Conservation (phyloP, 2,888 invertebrate species). For the Torymus auratus region DNA sequence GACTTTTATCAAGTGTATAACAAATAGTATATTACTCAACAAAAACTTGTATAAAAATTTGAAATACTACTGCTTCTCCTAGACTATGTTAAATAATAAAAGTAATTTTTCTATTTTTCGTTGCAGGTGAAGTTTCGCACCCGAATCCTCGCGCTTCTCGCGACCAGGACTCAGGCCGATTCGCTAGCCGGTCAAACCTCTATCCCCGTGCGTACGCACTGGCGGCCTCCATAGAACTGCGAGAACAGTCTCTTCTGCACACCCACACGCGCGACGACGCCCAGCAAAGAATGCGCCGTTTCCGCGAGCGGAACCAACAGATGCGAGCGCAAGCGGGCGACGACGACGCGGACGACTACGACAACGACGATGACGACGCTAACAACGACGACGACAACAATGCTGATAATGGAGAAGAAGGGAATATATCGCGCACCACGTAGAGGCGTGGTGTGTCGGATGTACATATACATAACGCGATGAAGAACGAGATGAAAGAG, state of each 20-base stretch:
- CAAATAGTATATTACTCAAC: too few relatives aligned
- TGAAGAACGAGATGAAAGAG: neutral
- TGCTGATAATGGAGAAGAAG: neutral
- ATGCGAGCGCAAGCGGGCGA: neutral
- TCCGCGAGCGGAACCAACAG: constrained; percentile 5
- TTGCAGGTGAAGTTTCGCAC: constrained; percentile 59
- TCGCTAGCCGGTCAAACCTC: constrained; percentile 19
- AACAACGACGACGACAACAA: neutral
- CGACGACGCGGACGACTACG: neutral
- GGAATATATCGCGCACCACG: neutral
- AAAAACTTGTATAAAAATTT: too few relatives aligned
- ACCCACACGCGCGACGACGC: too few relatives aligned
- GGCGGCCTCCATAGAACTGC: too few relatives aligned
- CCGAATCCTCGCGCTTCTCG: constrained; percentile 58
- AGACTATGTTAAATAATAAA: too few relatives aligned
- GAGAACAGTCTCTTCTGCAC: too few relatives aligned
- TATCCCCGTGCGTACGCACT: too few relatives aligned
- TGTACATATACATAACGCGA: constrained; percentile 37
- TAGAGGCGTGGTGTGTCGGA: constrained; percentile 21
- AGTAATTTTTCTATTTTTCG: neutral
- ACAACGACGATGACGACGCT: neutral
- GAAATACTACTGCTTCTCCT: too few relatives aligned
- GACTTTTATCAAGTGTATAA: too few relatives aligned
- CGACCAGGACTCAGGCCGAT: constrained; percentile 54
- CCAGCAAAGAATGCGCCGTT: neutral